These are phyloP conservation scores for Polymixis lichenea DNA, from an alignment of 2,888 invertebrate species.

Conservation along the genomic window DNA sequence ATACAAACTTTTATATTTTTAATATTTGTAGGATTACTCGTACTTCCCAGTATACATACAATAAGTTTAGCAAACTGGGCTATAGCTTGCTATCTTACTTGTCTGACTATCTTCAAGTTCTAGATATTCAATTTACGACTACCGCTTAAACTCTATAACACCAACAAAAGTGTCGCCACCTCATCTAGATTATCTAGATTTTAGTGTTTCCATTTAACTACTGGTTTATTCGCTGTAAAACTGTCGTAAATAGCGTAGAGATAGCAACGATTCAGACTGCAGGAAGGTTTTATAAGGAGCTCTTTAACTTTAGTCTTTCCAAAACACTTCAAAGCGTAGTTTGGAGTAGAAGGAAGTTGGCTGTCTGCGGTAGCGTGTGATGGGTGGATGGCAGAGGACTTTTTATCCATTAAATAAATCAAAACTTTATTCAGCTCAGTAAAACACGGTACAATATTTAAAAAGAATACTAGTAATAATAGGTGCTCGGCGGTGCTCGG, in stretches of 20 bases:
- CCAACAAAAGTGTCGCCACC: conserved; percentile 47
- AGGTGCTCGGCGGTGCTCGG: too few relatives aligned
- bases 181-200: conserved; percentile 45
- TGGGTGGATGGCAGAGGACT: not conserved
- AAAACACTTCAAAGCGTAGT: conserved; percentile 38
- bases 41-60: not conserved
- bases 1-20: too few relatives aligned
- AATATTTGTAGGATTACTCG: not conserved
- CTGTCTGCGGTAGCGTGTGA: not conserved
- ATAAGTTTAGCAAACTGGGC: not conserved
- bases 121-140: conserved; percentile 13
- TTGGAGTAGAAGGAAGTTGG: conserved; percentile 3
- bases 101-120: not conserved
- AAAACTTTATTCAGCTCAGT: too few relatives aligned
- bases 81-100: not conserved
- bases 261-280: conserved; percentile 33
- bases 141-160: conserved; percentile 21
- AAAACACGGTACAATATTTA: too few relatives aligned
- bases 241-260: conserved; percentile 58
- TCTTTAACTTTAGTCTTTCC: conserved; percentile 27
- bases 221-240: conserved; percentile 63
- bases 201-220: conserved; percentile 51
- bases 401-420: not conserved
- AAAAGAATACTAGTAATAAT: too few relatives aligned
- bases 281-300: conserved; percentile 19